phyloP scores from a whole-genome alignment of 2,888 invertebrate genomes.

The Amblyteles armatorius region DNA sequence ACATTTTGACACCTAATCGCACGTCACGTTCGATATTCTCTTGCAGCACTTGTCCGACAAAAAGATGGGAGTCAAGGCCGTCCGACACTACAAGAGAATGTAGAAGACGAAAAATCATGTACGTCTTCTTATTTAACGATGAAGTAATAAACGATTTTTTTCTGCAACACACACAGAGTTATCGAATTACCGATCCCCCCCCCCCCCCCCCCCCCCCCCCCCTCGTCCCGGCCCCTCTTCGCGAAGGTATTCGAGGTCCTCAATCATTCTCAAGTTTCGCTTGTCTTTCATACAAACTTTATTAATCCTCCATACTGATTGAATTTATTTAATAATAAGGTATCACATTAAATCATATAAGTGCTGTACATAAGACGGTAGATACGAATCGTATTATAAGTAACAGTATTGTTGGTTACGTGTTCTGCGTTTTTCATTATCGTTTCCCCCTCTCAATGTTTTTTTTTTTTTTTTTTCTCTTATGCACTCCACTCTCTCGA shows the following conservation, averaged over 20 bases:
- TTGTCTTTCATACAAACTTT: conserved; percentile 45
- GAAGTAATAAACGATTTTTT: conserved; percentile 56
- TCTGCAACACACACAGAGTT: conserved; percentile 7
- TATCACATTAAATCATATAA: conserved; percentile 84
- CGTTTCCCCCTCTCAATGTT: conserved; percentile 51
- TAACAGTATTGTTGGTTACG: conserved; percentile 74
- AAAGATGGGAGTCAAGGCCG: conserved; percentile 75
- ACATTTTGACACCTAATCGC: not conserved
- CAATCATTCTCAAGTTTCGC: conserved; percentile 1
- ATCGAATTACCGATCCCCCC: not conserved
- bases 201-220: not conserved
- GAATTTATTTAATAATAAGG: conserved; percentile 80
- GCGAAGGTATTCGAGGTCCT: conserved; percentile 4
- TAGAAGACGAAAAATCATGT: conserved; percentile 67
- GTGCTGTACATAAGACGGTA: conserved; percentile 82
- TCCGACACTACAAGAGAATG: conserved; percentile 79
- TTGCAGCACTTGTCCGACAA: conserved; percentile 76
- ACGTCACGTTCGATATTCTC: not conserved
- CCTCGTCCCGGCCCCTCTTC: not conserved
- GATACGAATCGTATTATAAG: conserved; percentile 72
- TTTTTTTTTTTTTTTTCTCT: conserved; percentile 58
- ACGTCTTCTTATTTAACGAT: conserved; percentile 14
- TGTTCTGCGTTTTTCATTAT: conserved; percentile 65
- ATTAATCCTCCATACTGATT: conserved; percentile 73
- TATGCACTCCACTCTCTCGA: conserved; percentile 69